Conservation (phyloP, 2,888 invertebrate genomes). For the Epinotia brunnichana region DNA sequence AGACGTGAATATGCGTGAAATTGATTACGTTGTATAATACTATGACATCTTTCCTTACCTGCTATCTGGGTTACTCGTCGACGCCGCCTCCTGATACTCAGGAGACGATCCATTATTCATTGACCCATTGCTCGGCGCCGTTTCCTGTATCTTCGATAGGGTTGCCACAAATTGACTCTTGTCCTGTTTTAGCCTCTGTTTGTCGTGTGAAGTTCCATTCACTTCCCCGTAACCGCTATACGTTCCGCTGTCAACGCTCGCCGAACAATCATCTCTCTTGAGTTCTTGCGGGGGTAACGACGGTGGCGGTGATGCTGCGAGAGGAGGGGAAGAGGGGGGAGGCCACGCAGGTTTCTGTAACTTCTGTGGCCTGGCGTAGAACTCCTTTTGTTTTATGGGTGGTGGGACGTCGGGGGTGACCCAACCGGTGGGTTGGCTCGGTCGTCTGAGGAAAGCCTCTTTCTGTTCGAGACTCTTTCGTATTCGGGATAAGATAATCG, state of each 20-base stretch:
- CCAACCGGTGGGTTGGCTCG: conserved; percentile 86
- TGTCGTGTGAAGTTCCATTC: conserved; percentile 71
- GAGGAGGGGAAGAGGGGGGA: conserved; percentile 79
- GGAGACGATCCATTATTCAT: conserved; percentile 77
- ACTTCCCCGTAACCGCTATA: conserved; percentile 78
- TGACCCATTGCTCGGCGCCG: conserved; percentile 74
- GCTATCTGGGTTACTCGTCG: conserved; percentile 73
- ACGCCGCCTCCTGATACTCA: conserved; percentile 65
- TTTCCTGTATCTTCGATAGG: conserved; percentile 86
- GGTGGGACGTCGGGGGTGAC: conserved; percentile 78
- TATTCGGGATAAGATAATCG: conserved; percentile 89
- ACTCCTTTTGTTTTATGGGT: conserved; percentile 86
- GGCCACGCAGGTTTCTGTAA: conserved; percentile 89
- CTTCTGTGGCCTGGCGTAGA: conserved; percentile 91
- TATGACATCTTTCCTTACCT: conserved; percentile 60
- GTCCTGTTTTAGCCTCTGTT: conserved; percentile 72
- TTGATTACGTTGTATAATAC: neutral
- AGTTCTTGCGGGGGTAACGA: conserved; percentile 59
- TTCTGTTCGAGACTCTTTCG: conserved; percentile 94
- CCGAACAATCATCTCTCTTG: conserved; percentile 79
- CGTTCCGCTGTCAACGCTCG: conserved; percentile 77
- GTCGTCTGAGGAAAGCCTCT: conserved; percentile 92
- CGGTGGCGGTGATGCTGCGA: conserved; percentile 86
- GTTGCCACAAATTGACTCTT: conserved; percentile 84
- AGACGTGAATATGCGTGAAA: neutral